Evolutionary conservation across 2,888 invertebrate species (phyloP).

Genomic region (Nasonia oneida): DNA sequence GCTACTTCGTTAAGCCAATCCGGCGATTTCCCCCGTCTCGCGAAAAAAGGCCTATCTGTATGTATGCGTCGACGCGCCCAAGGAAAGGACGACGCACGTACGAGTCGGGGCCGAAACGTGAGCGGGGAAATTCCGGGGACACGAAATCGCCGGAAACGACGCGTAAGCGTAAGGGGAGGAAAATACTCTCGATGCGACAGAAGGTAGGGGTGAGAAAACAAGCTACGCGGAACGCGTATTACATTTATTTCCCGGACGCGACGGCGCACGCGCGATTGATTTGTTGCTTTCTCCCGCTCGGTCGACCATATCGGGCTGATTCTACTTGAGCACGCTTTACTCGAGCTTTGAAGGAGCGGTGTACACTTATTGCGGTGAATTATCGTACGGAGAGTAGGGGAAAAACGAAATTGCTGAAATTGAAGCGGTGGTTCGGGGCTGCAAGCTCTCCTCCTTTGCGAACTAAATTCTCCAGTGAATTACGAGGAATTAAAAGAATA

Average conservation of each 20-base stretch:
- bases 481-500: constrained; percentile 50
- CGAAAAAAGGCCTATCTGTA: background rate
- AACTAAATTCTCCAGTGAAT: constrained; percentile 18
- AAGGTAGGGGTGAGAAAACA: background rate
- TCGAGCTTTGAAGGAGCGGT: background rate
- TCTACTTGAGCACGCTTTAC: background rate
- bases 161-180: constrained; percentile 19
- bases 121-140: background rate
- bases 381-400: background rate
- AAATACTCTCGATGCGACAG: background rate
- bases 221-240: background rate
- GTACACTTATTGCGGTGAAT: no score
- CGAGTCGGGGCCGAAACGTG: background rate
- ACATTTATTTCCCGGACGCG: background rate
- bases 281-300: background rate
- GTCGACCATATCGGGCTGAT: background rate
- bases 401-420: background rate
- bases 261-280: background rate
- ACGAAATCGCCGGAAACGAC: constrained; percentile 30
- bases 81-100: background rate
- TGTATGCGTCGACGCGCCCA: background rate
- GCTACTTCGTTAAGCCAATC: constrained; percentile 68
- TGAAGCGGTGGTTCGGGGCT: background rate
- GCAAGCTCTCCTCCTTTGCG: background rate
- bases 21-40: constrained; percentile 22